Conservation (phyloP, 2,888 invertebrate species). For the Tenthredo scrophulariae region DNA sequence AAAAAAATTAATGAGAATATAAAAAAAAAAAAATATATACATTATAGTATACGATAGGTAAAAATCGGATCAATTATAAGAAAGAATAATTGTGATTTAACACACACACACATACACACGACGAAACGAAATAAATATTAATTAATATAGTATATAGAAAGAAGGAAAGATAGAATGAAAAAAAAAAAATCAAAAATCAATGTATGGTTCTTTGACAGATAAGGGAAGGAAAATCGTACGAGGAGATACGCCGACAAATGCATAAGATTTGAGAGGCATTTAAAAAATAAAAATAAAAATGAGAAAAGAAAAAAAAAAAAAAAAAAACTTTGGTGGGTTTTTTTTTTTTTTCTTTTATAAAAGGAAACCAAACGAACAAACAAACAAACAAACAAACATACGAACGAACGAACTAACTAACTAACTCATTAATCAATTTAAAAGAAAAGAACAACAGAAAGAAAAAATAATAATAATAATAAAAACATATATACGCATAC, state of each 20-base stretch:
- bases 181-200: conserved; percentile 15
- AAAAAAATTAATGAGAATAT: too few species aligned
- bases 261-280: conserved; percentile 46
- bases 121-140: neutral
- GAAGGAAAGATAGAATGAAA: neutral
- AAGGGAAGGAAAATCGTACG: conserved; percentile 53
- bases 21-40: neutral
- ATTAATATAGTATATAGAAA: neutral
- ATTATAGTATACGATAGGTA: conserved; percentile 6
- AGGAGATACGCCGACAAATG: conserved; percentile 51
- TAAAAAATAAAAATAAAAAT: neutral
- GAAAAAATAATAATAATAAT: neutral
- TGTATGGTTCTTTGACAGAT: conserved; percentile 46
- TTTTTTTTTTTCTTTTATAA: neutral
- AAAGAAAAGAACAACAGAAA: neutral
- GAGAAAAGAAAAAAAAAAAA: neutral
- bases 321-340: neutral
- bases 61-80: neutral
- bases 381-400: neutral
- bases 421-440: neutral
- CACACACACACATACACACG: too few species aligned
- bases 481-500: neutral
- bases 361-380: neutral
- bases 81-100: conserved; percentile 1
- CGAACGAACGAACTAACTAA: neutral